phyloP scores from a whole-genome alignment of 1,140 invertebrate genomes.

The Dysdera silvatica region DNA sequence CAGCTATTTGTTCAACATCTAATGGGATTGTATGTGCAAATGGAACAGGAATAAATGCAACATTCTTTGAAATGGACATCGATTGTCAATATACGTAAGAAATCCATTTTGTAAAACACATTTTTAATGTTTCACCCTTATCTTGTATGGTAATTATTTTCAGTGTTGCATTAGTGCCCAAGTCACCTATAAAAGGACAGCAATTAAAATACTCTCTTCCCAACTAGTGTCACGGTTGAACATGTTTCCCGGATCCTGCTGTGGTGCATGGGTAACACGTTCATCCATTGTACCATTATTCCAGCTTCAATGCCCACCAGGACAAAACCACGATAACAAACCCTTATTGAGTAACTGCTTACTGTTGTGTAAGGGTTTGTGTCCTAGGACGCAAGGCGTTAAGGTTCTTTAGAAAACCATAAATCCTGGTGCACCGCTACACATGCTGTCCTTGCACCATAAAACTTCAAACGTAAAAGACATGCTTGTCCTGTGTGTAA shows the following conservation, averaged over 20 bases:
- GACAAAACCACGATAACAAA: no score
- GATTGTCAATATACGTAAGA: constrained; percentile 91
- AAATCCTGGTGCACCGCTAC: no score
- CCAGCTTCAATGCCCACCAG: no score
- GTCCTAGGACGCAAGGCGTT: no score
- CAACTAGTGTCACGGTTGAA: constrained; percentile 84
- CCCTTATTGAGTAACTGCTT: no score
- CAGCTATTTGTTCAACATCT: constrained; percentile 72
- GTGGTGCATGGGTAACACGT: no score
- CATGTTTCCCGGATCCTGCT: constrained; percentile 95
- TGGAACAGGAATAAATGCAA: constrained; percentile 17
- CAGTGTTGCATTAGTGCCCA: background rate
- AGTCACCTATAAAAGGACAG: constrained; percentile 77
- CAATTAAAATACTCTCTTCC: constrained; percentile 83
- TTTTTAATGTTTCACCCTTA: constrained; percentile 18
- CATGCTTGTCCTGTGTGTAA: no score
- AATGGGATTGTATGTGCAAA: constrained; percentile 71
- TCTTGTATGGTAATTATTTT: constrained; percentile 3
- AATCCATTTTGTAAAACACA: background rate
- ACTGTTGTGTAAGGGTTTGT: no score
- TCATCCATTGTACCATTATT: no score
- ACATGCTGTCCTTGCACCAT: no score
- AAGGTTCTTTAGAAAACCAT: no score
- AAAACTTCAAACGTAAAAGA: no score
- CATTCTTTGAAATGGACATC: constrained; percentile 63